A percentile compares a stretch with the other conserved stretches of the same genome.
phyloP scores from a whole-genome alignment of 2,888 invertebrate genomes.

The Julus scandinavius region DNA sequence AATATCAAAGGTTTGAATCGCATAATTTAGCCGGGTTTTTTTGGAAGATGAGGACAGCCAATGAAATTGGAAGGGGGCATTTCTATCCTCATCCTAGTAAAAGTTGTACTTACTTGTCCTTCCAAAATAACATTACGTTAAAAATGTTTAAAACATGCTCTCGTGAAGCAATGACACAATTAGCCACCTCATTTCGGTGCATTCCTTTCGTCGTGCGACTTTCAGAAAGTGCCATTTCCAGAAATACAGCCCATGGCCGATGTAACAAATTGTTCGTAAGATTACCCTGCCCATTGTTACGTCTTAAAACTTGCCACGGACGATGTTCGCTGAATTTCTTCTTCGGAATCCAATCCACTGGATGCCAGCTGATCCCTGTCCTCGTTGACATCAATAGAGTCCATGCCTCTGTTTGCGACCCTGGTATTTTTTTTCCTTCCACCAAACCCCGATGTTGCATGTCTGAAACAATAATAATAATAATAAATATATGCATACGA shows the following conservation, averaged over 20 bases:
- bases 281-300: not conserved
- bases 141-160: slow-evolving; percentile 5
- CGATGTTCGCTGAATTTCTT: not conserved
- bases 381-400: not conserved
- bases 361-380: not conserved
- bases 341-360: not conserved
- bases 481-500: too few relatives aligned
- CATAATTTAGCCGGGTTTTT: not conserved
- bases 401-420: not conserved
- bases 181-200: not conserved
- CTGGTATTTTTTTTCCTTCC: not conserved
- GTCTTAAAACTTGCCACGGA: slow-evolving; percentile 33
- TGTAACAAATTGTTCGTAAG: not conserved
- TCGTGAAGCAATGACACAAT: not conserved
- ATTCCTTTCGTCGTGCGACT: not conserved
- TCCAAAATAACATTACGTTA: not conserved
- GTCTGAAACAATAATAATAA: not conserved
- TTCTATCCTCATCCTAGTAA: not conserved
- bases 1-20: slow-evolving; percentile 4
- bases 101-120: not conserved
- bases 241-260: not conserved
- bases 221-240: not conserved
- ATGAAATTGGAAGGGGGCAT: not conserved
- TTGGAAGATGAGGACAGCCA: not conserved
- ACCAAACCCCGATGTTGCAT: not conserved